Evolutionary conservation across 1,140 invertebrate genomes (phyloP).

Genomic region (Mactra quadrangularis): DNA sequence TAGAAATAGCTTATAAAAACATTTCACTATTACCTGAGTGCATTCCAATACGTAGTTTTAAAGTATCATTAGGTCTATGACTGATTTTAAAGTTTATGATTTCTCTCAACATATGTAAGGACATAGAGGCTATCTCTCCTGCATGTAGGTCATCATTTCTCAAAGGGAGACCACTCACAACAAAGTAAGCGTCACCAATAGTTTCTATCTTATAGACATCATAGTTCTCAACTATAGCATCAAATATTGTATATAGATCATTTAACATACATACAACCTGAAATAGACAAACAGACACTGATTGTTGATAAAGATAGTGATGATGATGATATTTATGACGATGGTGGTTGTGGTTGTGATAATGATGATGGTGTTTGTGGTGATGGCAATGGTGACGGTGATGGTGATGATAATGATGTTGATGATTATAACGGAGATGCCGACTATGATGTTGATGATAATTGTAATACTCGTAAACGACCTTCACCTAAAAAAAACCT

Average conservation of each 20-base stretch:
- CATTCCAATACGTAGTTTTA: conserved; percentile 97
- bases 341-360: conserved; percentile 25
- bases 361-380: conserved; percentile 2
- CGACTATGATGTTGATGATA: not conserved
- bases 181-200: conserved; percentile 83
- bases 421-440: conserved; percentile 44
- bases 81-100: conserved; percentile 93
- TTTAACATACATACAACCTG: conserved; percentile 81
- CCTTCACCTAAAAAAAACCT: too few species aligned
- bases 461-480: too few species aligned
- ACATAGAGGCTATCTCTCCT: conserved; percentile 94
- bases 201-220: conserved; percentile 96
- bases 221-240: conserved; percentile 95
- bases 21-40: conserved; percentile 95
- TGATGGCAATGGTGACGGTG: conserved; percentile 2
- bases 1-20: too few species aligned
- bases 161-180: conserved; percentile 92
- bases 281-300: conserved; percentile 5
- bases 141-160: conserved; percentile 95
- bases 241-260: conserved; percentile 90
- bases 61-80: conserved; percentile 92
- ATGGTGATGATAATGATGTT: not conserved
- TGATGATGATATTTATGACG: too few species aligned
- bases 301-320: too few species aligned
- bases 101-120: conserved; percentile 92